Evolutionary conservation across 2,888 invertebrate species (phyloP).

Genomic region (Thalpophila matura): DNA sequence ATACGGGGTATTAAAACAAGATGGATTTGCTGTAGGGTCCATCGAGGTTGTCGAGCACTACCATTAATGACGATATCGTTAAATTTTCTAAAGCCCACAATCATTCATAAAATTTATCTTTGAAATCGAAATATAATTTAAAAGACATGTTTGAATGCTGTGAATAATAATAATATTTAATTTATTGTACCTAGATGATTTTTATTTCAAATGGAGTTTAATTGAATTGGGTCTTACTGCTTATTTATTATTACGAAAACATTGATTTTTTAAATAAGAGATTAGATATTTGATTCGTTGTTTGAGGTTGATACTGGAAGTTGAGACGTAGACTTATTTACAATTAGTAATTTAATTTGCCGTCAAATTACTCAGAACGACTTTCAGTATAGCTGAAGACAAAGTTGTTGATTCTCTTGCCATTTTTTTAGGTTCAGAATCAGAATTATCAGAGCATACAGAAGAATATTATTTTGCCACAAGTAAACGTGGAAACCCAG

Average conservation of each 20-base stretch:
- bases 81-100: constrained; percentile 31
- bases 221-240: no score
- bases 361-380: not conserved
- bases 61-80: constrained; percentile 34
- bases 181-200: constrained; percentile 9
- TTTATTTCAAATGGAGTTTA: constrained; percentile 2
- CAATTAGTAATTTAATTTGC: no score
- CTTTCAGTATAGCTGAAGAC: not conserved
- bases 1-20: constrained; percentile 29
- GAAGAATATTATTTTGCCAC: constrained; percentile 68
- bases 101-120: constrained; percentile 6
- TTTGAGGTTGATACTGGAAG: no score
- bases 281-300: no score
- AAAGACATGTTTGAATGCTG: not conserved
- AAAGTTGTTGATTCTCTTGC: constrained; percentile 10
- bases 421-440: constrained; percentile 55
- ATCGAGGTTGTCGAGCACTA: constrained; percentile 47
- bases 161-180: constrained; percentile 11
- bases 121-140: not conserved
- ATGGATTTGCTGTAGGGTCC: constrained; percentile 45
- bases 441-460: constrained; percentile 57
- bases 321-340: no score
- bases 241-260: no score
- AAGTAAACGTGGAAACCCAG: constrained; percentile 70
- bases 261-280: no score